Evolutionary conservation across 1,140 invertebrate genomes (phyloP), one percentile per base, ranked within the genome.

Genomic region (Melitaea cinxia): DNA sequence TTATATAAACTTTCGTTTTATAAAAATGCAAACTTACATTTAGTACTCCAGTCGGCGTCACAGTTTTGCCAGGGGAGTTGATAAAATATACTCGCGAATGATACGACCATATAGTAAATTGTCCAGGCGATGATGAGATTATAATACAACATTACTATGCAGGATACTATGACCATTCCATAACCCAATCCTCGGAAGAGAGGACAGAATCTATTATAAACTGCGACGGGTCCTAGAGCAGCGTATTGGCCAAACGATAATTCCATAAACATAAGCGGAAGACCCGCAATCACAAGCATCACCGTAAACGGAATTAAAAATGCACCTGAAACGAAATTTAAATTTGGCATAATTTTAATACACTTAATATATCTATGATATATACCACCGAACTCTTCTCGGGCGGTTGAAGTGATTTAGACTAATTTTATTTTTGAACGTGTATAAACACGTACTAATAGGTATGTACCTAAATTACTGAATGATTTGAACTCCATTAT

Each of bases 261-360:
- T 76, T 97, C 96, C 95, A 97, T 97, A 77, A 97, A 97, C 94
- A 97, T 97, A 0, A 97, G 91, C 4, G 96, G 96, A 49, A 97
- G 88, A 10, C 96, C 96, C 17, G 95, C 95, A 73, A 96, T 95
- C 65, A 96, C 92, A 28, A 97, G 92, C 96, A 97, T 97, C 24
- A 97, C 90, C 30, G 94, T 95, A 83, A 96, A 97, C 19, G 96
- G 95, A 77, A 96, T 96, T 9, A 96, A 92, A 87, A 96, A 96
- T 14, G 95, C 95, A 56, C 95, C 94, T 94, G 82, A 21, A 47
- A 47, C 10, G 2, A 23, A 47, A 47, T 21, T 12, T 23, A 39
- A 33, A 12, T 2, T 33, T 12, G n/a, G 30, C 30, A 9, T n/a
- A n/a, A n/a, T n/a, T n/a, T n/a, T n/a, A n/a, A n/a, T n/a, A n/a